Conservation (phyloP, 2,113 vertebrate species). For the Eublepharis macularius region DNA sequence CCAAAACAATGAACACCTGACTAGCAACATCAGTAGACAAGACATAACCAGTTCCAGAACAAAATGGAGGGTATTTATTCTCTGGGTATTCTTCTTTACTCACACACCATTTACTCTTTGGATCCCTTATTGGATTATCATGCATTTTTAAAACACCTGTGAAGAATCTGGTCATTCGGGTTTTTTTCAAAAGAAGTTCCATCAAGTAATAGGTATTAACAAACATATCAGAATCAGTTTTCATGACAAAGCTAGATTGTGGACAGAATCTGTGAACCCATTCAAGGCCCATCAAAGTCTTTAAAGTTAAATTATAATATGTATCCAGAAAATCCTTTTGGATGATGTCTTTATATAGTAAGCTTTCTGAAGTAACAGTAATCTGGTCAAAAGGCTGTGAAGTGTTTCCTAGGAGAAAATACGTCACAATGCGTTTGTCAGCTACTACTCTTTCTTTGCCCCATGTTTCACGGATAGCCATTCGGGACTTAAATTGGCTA, state of each 20-base stretch:
- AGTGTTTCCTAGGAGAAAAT: slow-evolving; percentile 74
- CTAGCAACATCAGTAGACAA: slow-evolving; percentile 71
- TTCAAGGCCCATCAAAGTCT: slow-evolving; percentile 79
- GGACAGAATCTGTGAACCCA: slow-evolving; percentile 75
- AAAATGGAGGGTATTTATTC: slow-evolving; percentile 72
- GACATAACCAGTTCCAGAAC: slow-evolving; percentile 78
- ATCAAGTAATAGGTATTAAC: slow-evolving; percentile 74
- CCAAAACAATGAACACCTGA: slow-evolving; percentile 63
- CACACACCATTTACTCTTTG: slow-evolving; percentile 75
- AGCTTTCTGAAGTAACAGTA: slow-evolving; percentile 48
- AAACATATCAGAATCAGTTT: slow-evolving; percentile 80
- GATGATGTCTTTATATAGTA: slow-evolving; percentile 70
- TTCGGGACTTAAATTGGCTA: slow-evolving; percentile 28
- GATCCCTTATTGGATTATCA: slow-evolving; percentile 63
- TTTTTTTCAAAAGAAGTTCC: slow-evolving; percentile 72
- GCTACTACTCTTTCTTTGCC: slow-evolving; percentile 34
- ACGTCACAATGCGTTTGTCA: slow-evolving; percentile 32
- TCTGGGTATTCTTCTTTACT: slow-evolving; percentile 65
- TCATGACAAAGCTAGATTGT: slow-evolving; percentile 75
- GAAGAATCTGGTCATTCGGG: slow-evolving; percentile 60
- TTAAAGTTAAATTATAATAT: slow-evolving; percentile 79
- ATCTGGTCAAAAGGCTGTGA: slow-evolving; percentile 6
- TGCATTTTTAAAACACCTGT: slow-evolving; percentile 74
- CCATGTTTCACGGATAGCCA: slow-evolving; percentile 73
- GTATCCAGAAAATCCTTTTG: slow-evolving; percentile 77